Evolutionary conservation across 2,888 invertebrate species (phyloP), one percentile per base, ranked within the genome.

Genomic region (Sceliomorpha sp.): DNA sequence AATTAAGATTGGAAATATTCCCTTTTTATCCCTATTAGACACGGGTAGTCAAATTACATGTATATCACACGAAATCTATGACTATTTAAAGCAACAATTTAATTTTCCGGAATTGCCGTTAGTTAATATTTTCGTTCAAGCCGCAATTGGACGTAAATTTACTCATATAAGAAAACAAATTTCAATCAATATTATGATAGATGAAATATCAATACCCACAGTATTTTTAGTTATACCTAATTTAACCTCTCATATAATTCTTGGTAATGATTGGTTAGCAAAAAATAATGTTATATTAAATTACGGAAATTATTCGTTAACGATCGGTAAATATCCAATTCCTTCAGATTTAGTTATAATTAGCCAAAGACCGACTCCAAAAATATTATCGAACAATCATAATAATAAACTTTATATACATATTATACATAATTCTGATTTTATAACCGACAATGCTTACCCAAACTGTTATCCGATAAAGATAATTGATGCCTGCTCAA

Each of bases 261-360:
- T 51, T 8, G 51, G 51, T 2, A 51, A 51, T 17, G 39, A 51
- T 39, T 51, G 51, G 51, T 9, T 26, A 6, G n/a, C n/a, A n/a
- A n/a, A n/a, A n/a, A n/a, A n/a, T n/a, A n/a, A n/a, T n/a, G n/a
- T n/a, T n/a, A n/a, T 42, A 12, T 17, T n/a, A 42, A 8, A 42
- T 20, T 24, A 8, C 9, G 7, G 26, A 20, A 1, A 10, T 42
- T 26, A 14, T 12, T 8, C 9, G 13, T 6, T n/a, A 32, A 32
- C n/a, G 4, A 32, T 32, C 9, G 12, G 12, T n/a, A n/a, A 6
- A 5, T n/a, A 4, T 32, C 4, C 15, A 8, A 13, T 36, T 14
- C n/a, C 12, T 14, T 6, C 2, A 2, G 14, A 1, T 7, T 37
- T 2, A n/a, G 20, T 17, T 37, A 37, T 9, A n/a, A n/a, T n/a